Conservation (phyloP, 2,113 vertebrate genomes). For the Mobula hypostoma region DNA sequence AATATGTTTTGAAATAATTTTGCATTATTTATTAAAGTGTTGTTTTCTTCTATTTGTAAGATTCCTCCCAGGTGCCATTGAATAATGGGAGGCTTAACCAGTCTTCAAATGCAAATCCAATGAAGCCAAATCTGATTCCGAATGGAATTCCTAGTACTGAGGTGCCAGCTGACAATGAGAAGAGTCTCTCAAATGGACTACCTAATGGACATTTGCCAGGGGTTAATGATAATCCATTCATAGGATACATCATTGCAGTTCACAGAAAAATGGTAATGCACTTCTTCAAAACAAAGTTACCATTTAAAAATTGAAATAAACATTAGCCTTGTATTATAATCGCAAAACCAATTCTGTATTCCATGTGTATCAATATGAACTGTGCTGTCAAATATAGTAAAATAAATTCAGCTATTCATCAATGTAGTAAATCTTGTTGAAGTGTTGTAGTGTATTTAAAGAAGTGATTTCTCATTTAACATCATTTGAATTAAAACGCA, state of each 20-base stretch:
- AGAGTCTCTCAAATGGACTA: constrained; percentile 59
- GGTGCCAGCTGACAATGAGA: constrained; percentile 70
- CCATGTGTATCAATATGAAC: neutral
- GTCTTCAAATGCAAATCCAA: constrained; percentile 61
- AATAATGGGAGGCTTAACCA: constrained; percentile 61
- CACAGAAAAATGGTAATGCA: constrained; percentile 92
- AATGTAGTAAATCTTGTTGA: neutral
- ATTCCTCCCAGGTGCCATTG: constrained; percentile 51
- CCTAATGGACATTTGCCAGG: constrained; percentile 72
- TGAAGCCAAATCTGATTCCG: constrained; percentile 65
- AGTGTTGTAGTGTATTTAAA: neutral
- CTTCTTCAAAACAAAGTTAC: neutral
- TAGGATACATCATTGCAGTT: constrained; percentile 92
- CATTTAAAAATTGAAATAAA: neutral
- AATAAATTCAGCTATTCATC: neutral
- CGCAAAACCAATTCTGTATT: neutral
- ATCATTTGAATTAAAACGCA: neutral
- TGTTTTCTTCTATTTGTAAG: constrained; percentile 44
- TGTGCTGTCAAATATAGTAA: neutral
- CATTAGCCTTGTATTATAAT: neutral
- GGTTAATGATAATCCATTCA: constrained; percentile 76
- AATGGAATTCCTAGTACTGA: constrained; percentile 77
- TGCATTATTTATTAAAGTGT: neutral
- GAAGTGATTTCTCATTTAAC: neutral
- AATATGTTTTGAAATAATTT: neutral